Evolutionary conservation across 2,113 vertebrate genomes (phyloP).

Genomic region (Psettodes erumei): DNA sequence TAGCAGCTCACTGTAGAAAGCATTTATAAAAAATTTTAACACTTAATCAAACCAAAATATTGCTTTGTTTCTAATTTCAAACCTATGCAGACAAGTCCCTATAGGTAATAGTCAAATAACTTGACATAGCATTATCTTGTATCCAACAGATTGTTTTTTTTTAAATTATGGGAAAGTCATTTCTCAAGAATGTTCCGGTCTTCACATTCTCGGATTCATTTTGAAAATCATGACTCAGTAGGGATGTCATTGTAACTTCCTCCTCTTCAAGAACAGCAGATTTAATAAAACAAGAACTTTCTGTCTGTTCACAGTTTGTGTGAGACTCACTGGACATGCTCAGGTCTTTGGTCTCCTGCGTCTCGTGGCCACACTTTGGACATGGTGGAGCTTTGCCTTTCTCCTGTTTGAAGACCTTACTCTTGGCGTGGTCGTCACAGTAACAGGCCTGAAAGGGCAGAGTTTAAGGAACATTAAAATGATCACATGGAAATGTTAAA

Average conservation of each 20-base stretch:
- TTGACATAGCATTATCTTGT: too few relatives aligned
- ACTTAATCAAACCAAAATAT: too few relatives aligned
- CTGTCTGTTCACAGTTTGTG: accelerated
- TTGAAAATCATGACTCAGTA: neutral
- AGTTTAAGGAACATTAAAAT: neutral
- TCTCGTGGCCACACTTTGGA: conserved; percentile 97
- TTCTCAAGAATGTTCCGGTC: neutral
- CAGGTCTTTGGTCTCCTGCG: conserved; percentile 96
- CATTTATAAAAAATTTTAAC: too few relatives aligned
- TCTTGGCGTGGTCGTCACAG: conserved; percentile 95
- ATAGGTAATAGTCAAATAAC: too few relatives aligned
- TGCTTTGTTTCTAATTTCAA: too few relatives aligned
- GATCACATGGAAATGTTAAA: neutral
- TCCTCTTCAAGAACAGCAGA: neutral
- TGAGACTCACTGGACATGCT: conserved; percentile 98
- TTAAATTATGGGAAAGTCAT: accelerated
- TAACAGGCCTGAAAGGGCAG: conserved; percentile 88
- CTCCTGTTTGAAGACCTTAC: conserved; percentile 98
- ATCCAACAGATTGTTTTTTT: too few relatives aligned
- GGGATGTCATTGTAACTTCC: conserved; percentile 12
- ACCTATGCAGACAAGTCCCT: too few relatives aligned
- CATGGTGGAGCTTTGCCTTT: conserved; percentile 96
- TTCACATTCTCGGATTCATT: conserved; percentile 7
- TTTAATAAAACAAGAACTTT: neutral
- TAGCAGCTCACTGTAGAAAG: too few relatives aligned